Percentiles rank a stretch among this genome's conserved stretches.
phyloP scores from a whole-genome alignment of 2,888 invertebrate genomes.

The Ectemnius lituratus region DNA sequence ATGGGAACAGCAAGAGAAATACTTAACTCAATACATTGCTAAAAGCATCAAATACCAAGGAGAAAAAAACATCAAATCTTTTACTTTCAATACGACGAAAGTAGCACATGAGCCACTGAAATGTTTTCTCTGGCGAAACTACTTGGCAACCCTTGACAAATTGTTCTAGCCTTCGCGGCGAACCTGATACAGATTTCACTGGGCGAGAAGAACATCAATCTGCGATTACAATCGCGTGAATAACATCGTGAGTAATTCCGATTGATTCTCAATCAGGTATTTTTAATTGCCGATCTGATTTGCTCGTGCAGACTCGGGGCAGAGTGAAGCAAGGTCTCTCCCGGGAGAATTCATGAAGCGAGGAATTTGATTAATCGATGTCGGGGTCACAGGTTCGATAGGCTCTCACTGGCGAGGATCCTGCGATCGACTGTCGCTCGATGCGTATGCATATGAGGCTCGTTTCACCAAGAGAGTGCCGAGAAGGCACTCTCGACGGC shows the following conservation, averaged over 20 bases:
- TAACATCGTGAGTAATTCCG: constrained; percentile 35
- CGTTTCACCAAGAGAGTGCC: constrained; percentile 25
- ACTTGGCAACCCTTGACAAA: no score
- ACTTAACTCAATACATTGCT: no score
- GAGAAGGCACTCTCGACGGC: constrained; percentile 7
- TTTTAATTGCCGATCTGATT: constrained; percentile 43
- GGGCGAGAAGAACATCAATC: no score
- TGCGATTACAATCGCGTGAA: constrained; percentile 1
- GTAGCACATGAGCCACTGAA: no score
- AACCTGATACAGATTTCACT: no score
- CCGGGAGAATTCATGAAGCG: constrained; percentile 49
- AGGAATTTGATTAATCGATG: constrained; percentile 57
- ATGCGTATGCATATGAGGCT: constrained; percentile 42
- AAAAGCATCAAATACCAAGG: no score
- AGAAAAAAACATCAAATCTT: no score
- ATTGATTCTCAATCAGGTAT: constrained; percentile 22
- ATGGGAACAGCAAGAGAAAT: no score
- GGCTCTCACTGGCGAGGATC: constrained; percentile 51
- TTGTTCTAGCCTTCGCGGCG: no score
- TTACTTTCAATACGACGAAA: no score
- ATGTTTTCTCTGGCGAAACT: no score
- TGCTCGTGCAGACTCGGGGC: background rate
- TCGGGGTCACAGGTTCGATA: constrained; percentile 53
- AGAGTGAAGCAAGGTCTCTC: constrained; percentile 35
- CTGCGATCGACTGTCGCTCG: constrained; percentile 46